phyloP scores from a whole-genome alignment of 2,888 invertebrate species.

The Tetheella fluctuosa region DNA sequence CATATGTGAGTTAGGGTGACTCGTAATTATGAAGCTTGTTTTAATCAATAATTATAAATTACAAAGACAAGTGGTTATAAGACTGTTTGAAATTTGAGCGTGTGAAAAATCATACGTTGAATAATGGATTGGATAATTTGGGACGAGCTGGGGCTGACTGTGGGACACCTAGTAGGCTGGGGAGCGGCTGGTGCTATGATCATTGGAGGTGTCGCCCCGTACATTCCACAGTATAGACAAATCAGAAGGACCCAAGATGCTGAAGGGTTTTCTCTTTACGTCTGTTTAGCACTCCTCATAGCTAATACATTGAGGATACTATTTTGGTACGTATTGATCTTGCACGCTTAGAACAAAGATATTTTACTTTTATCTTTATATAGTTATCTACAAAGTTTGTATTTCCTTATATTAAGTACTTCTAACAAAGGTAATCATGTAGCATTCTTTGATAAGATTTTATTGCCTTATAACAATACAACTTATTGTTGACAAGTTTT shows the following conservation, averaged over 20 bases:
- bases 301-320: slow-evolving; percentile 98
- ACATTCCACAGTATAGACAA: slow-evolving; percentile 97
- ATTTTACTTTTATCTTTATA: background rate
- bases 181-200: slow-evolving; percentile 95
- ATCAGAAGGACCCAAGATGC: slow-evolving; percentile 95
- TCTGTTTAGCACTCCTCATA: slow-evolving; percentile 96
- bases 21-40: slow-evolving; percentile 17
- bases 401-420: background rate
- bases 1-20: background rate
- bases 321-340: slow-evolving; percentile 92
- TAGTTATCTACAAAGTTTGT: background rate
- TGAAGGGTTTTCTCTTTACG: slow-evolving; percentile 98
- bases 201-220: slow-evolving; percentile 97
- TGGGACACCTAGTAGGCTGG: slow-evolving; percentile 91
- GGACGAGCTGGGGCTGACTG: slow-evolving; percentile 89
- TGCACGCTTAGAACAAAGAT: background rate
- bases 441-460: background rate
- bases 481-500: background rate
- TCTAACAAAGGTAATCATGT: background rate
- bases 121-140: slow-evolving; percentile 91
- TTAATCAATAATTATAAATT: slow-evolving; percentile 19
- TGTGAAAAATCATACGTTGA: slow-evolving; percentile 14
- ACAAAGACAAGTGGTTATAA: slow-evolving; percentile 10
- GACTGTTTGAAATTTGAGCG: slow-evolving; percentile 25
- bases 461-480: background rate